Conservation (phyloP, 2,888 invertebrate species). For the Microctonus brassicae region DNA sequence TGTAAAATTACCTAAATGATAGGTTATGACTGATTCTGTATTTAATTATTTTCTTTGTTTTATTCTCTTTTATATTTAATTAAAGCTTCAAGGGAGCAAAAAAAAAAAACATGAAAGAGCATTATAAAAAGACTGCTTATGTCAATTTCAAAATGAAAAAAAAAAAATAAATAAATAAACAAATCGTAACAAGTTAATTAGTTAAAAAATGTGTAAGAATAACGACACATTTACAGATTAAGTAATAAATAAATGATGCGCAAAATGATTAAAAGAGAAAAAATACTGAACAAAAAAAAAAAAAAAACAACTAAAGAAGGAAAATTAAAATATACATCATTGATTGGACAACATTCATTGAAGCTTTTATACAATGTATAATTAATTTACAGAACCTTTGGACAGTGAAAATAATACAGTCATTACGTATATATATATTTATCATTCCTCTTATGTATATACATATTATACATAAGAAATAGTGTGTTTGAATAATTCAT, state of each 20-base stretch:
- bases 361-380: conserved; percentile 7
- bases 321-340: not conserved
- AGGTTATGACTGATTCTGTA: conserved; percentile 60
- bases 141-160: conserved; percentile 62
- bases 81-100: conserved; percentile 62
- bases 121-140: conserved; percentile 68
- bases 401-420: conserved; percentile 9
- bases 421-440: not conserved
- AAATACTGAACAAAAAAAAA: not conserved
- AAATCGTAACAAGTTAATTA: conserved; percentile 52
- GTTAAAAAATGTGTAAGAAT: conserved; percentile 43
- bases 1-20: conserved; percentile 45
- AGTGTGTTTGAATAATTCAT: not conserved
- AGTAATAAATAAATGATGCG: not conserved
- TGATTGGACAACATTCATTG: conserved; percentile 6
- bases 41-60: conserved; percentile 46
- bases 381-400: conserved; percentile 16
- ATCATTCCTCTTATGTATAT: conserved; percentile 4
- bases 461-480: not conserved
- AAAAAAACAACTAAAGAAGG: not conserved
- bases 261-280: not conserved
- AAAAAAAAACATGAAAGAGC: conserved; percentile 51
- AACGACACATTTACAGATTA: not conserved
- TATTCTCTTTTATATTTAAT: conserved; percentile 50
- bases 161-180: no score